Evolutionary conservation across 2,113 vertebrate genomes (phyloP).

Genomic region (Solea senegalensis): DNA sequence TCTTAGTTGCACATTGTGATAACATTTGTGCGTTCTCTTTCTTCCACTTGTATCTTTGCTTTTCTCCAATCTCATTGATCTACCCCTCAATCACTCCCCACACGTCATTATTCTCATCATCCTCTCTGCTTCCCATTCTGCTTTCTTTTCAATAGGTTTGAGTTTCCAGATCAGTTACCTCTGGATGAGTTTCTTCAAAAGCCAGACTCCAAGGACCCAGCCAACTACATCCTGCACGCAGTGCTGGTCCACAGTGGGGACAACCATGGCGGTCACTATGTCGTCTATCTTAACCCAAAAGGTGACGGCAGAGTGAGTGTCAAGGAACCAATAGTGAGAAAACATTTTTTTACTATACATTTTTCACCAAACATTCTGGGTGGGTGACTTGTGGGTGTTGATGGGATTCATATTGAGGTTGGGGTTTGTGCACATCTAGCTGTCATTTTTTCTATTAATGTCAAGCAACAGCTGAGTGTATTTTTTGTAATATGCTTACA

Average conservation of each 20-base stretch:
- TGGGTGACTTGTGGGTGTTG: not conserved
- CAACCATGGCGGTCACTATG: slow-evolving; percentile 98
- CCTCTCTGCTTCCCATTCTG: not conserved
- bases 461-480: no score
- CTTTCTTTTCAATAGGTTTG: slow-evolving; percentile 84
- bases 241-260: slow-evolving; percentile 98
- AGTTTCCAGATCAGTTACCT: slow-evolving; percentile 97
- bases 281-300: slow-evolving; percentile 99
- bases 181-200: slow-evolving; percentile 99
- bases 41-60: not conserved
- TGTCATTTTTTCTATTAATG: no score
- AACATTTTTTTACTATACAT: slow-evolving; percentile 48
- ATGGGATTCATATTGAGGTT: not conserved
- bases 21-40: not conserved
- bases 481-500: no score
- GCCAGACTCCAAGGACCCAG: slow-evolving; percentile 95
- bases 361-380: slow-evolving; percentile 44
- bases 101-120: no score
- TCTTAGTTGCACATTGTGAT: not conserved
- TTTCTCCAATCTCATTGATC: no score
- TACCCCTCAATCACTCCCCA: not conserved
- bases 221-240: slow-evolving; percentile 98
- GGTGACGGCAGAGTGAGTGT: slow-evolving; percentile 97
- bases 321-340: slow-evolving; percentile 83
- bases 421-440: not conserved